Evolutionary conservation across 2,888 invertebrate genomes (phyloP), one percentile per base, ranked within the genome.

Genomic region (Synanthedon myopaeformis): DNA sequence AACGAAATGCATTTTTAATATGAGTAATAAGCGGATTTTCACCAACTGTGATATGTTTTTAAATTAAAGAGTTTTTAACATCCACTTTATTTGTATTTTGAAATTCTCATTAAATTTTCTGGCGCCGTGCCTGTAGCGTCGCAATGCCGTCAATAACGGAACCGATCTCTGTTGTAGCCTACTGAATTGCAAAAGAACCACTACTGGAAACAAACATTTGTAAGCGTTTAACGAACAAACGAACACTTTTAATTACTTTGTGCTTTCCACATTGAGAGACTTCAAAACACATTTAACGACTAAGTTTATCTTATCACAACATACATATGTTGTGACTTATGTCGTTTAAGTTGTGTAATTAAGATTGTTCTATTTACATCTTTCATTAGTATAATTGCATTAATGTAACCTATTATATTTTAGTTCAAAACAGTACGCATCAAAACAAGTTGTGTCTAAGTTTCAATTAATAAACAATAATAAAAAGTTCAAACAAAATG

Each of bases 401-500:
- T 45, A 45, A 12, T 45, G 45, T 45, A 13, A 13, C 3, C 2
- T 13, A 4, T 13, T 13, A n/a, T 14, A 45, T 13, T 13, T 45
- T 45, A 45, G 45, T 45, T 12, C 13, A 45, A 45, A 45, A 14
- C 6, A 14, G 45, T 11, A 13, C 13, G 45, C 14, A 14, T 14
- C 14, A 45, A 13, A 45, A 14, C 14, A 13, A 13, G 14, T 45
- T 13, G 14, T 45, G 45, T 45, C 8, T 10, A 35, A 35, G 35
- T 35, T 35, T 10, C 3, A 35, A 35, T 10, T 35, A 10, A 4
- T 45, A 14, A 10, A 13, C 45, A 12, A 11, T 45, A 45, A 45
- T 13, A 45, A 45, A 13, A 45, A 13, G 3, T 45, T 45, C 2
- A 51, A 48, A 17, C 13, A 60, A 59, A 62, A 78, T 74, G 78